Base-by-base conservation (phyloP, 2,113 vertebrate genomes). In the Oreochromis tanganicae region DNA sequence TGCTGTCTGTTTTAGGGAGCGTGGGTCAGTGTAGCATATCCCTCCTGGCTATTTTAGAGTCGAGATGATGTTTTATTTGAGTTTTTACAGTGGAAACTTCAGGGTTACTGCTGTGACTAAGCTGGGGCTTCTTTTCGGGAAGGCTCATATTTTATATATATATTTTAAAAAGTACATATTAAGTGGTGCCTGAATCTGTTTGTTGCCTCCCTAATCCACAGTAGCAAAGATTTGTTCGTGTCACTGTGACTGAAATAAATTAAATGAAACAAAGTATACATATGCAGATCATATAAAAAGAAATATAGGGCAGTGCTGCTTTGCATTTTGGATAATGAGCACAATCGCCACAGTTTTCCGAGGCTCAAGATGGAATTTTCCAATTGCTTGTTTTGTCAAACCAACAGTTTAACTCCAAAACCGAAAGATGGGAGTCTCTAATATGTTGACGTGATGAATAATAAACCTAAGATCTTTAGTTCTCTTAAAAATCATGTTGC, bases 31-130 rank as follows among this genome's bases (percentile, higher is more conserved):
- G 52, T 80, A 79, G 71, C 79, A 57, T 81, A 54, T 71, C 81
- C 43, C 56, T 75, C 43, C 57, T 36, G 83, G 57, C 82, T 75
- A 61, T 68, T 11, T 78, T 32, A 91, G 36, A 82, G 86, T 81
- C 21, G 9, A 81, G 84, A 80, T 82, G 85, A 87, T 89, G 84
- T 90, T 92, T 93, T 89, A 92, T 94, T 55, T 80, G 88, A 59
- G 63, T 66, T 90, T 95, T 94, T 91, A 93, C 88, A 87, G 89
- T 90, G 92, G 91, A 93, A 94, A 94, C 90, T 87, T 92, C 36
- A 87, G 86, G 75, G 57, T 94, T 91, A 89, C 81, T 79, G 87
- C 87, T 73, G 83, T 85, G 56, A 80, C 87, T 63, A 43, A 78
- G 75, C 41, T 83, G 85, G 73, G 36, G 59, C 41, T 71, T 63